Percentiles rank a stretch among this genome's conserved stretches.
phyloP scores from a whole-genome alignment of 2,113 vertebrate genomes.

The Nesoenas mayeri region DNA sequence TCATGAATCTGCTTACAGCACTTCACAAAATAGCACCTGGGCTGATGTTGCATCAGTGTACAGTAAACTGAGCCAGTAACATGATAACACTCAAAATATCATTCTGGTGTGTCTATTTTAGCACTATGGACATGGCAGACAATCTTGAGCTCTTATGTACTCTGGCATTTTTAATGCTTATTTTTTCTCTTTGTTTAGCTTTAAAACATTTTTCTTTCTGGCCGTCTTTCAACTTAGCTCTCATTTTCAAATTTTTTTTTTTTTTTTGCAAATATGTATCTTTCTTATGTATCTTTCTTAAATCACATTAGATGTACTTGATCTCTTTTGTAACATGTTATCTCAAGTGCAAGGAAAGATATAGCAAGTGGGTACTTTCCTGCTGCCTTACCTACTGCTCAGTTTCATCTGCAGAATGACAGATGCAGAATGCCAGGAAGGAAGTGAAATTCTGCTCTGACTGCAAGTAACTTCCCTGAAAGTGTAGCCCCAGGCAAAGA shows the following conservation, averaged over 20 bases:
- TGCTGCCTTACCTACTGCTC: background rate
- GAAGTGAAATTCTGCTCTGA: background rate
- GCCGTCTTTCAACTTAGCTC: background rate
- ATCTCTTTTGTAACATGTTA: background rate
- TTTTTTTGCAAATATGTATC: fast-evolving
- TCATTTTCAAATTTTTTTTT: background rate
- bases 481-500: background rate
- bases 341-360: background rate
- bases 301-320: background rate
- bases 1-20: background rate
- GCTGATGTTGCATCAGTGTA: background rate
- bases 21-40: background rate
- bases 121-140: background rate
- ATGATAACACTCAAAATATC: background rate
- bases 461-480: background rate
- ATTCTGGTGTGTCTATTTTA: background rate
- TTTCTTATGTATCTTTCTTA: background rate
- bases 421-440: background rate
- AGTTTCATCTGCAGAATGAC: background rate
- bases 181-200: background rate
- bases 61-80: background rate
- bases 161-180: background rate
- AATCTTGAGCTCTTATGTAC: background rate
- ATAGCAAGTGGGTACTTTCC: fast-evolving
- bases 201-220: background rate